These are phyloP conservation scores for Watsonalla cultraria DNA, from an alignment of 2,888 invertebrate genomes.

Conservation along the genomic window DNA sequence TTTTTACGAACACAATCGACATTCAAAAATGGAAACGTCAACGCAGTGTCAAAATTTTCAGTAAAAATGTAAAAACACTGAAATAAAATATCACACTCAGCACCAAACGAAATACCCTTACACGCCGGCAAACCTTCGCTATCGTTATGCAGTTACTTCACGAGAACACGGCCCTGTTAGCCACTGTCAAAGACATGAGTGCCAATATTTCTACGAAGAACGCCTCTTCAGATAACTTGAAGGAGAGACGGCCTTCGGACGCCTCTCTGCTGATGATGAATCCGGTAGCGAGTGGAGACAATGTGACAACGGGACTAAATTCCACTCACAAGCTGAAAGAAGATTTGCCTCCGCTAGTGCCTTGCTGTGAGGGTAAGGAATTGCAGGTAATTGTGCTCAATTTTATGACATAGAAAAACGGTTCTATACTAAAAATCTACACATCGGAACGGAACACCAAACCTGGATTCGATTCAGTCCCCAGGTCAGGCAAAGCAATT, in stretches of 20 bases:
- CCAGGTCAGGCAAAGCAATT: too few species aligned
- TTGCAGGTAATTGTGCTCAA: slow-evolving; percentile 41
- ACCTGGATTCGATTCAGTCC: too few species aligned
- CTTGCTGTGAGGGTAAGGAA: slow-evolving; percentile 68
- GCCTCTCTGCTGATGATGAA: slow-evolving; percentile 58
- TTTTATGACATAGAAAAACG: slow-evolving; percentile 2
- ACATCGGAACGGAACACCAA: too few species aligned
- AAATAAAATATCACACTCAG: slow-evolving; percentile 22
- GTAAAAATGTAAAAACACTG: slow-evolving; percentile 51
- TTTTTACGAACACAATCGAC: not conserved
- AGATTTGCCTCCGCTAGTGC: slow-evolving; percentile 58
- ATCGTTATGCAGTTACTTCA: slow-evolving; percentile 58
- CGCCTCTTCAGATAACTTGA: slow-evolving; percentile 43
- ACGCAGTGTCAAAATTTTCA: slow-evolving; percentile 46
- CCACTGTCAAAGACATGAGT: slow-evolving; percentile 38
- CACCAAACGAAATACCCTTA: slow-evolving; percentile 6
- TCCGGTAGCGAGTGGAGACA: slow-evolving; percentile 70
- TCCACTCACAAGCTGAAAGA: slow-evolving; percentile 59
- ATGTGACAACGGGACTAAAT: slow-evolving; percentile 52
- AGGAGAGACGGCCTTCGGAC: slow-evolving; percentile 58
- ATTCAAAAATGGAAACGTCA: slow-evolving; percentile 54
- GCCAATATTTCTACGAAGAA: slow-evolving; percentile 30
- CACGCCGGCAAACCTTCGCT: slow-evolving; percentile 8
- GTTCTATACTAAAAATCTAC: not conserved
- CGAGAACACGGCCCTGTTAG: slow-evolving; percentile 42